A percentile compares a stretch with the other conserved stretches of the same genome.
These are phyloP conservation scores for Fabriciana adippe DNA, from an alignment of 2,888 invertebrate genomes.

Conservation along the genomic window DNA sequence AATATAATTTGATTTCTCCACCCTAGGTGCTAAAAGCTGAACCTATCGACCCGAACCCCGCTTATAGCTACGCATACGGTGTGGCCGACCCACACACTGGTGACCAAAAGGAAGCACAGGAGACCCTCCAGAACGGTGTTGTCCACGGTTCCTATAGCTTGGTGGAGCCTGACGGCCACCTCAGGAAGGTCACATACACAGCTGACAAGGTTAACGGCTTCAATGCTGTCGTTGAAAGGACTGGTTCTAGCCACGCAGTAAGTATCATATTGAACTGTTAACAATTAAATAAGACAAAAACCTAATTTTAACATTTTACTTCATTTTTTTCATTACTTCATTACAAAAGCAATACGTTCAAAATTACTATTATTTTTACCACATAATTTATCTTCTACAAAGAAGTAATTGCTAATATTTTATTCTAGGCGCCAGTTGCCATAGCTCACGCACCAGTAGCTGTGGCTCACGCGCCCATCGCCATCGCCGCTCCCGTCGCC, in stretches of 20 bases:
- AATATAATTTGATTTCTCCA: too few species aligned
- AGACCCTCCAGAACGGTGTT: slow-evolving; percentile 78
- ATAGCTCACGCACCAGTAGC: slow-evolving; percentile 57
- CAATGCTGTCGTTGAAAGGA: slow-evolving; percentile 79
- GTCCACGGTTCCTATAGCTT: slow-evolving; percentile 80
- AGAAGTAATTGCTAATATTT: background rate
- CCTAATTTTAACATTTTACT: background rate
- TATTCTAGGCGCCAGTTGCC: slow-evolving; percentile 49
- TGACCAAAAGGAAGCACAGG: slow-evolving; percentile 77
- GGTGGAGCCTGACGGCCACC: slow-evolving; percentile 78
- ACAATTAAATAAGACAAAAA: background rate
- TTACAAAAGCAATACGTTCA: background rate
- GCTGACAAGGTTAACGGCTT: slow-evolving; percentile 79
- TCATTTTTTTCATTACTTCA: too few species aligned
- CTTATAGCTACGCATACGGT: slow-evolving; percentile 79
- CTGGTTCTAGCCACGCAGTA: slow-evolving; percentile 70
- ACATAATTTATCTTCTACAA: too few species aligned
- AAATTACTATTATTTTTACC: too few species aligned
- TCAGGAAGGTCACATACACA: slow-evolving; percentile 78
- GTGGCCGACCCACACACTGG: slow-evolving; percentile 78
- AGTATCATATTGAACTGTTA: slow-evolving; percentile 40
- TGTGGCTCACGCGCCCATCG: slow-evolving; percentile 61
- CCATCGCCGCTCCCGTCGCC: slow-evolving; percentile 64
- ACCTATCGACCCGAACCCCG: slow-evolving; percentile 78
- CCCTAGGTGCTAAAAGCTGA: slow-evolving; percentile 66